A percentile compares a stretch with the other conserved stretches of the same genome.
phyloP scores from a whole-genome alignment of 1,140 invertebrate genomes.

The Cryptotermes secundus region DNA sequence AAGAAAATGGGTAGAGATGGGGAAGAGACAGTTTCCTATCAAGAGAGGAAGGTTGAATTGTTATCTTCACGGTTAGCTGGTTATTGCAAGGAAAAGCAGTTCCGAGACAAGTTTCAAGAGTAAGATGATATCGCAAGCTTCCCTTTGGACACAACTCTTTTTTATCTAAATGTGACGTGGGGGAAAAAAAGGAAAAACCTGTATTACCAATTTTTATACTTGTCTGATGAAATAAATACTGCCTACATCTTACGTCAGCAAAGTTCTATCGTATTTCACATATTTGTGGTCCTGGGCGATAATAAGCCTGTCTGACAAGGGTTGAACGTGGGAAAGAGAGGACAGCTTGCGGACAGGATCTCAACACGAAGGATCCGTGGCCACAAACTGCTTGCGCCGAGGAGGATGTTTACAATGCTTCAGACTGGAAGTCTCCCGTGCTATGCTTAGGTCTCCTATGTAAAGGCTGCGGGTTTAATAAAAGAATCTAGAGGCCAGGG shows the following conservation, averaged over 20 bases:
- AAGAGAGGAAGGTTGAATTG: not conserved
- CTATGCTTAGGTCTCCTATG: too few species aligned
- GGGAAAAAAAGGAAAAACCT: not conserved
- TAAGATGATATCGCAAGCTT: not conserved
- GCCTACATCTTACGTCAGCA: not conserved
- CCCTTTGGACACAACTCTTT: constrained; percentile 3
- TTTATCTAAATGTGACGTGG: not conserved
- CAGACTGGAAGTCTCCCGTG: too few species aligned
- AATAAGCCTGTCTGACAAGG: not conserved
- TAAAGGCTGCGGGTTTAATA: too few species aligned
- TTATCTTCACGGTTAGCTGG: not conserved
- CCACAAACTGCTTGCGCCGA: not conserved
- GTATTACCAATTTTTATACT: not conserved
- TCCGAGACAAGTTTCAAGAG: not conserved
- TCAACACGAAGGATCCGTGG: not conserved
- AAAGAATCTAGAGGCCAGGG: too few species aligned
- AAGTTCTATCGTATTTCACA: not conserved
- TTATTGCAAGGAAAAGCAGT: not conserved
- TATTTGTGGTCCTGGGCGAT: not conserved
- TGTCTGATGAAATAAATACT: not conserved
- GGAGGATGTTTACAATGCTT: too few species aligned
- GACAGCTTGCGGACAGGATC: not conserved
- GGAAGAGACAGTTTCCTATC: not conserved
- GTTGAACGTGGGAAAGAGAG: not conserved
- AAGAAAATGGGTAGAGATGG: not conserved